Conservation (phyloP, 2,888 invertebrate genomes). For the Papilio protenor region DNA sequence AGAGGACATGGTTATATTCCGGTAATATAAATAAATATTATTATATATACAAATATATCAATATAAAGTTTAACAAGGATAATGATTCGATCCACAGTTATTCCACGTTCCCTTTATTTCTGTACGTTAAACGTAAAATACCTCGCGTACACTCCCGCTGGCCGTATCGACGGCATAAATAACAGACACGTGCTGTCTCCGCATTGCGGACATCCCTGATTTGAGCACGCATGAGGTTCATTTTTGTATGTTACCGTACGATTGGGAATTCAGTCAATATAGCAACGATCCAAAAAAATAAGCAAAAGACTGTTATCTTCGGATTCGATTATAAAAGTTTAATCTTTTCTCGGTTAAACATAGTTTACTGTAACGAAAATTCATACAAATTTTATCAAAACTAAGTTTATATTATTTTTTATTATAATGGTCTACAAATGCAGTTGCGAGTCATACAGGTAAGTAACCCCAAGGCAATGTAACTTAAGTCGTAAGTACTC, state of each 20-base stretch:
- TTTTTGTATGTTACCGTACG: background rate
- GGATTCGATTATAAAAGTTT: background rate
- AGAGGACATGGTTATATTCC: too few species aligned
- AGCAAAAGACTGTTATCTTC: background rate
- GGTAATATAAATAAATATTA: background rate
- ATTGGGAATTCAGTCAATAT: background rate
- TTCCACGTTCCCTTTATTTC: slow-evolving; percentile 40
- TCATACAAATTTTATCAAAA: background rate
- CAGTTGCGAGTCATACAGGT: slow-evolving; percentile 9
- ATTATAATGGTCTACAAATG: background rate
- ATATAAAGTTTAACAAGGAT: slow-evolving; percentile 33
- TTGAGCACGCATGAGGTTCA: slow-evolving; percentile 37
- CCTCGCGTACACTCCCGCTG: slow-evolving; percentile 29
- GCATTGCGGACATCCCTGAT: slow-evolving; percentile 44
- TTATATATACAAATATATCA: background rate
- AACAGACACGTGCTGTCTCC: slow-evolving; percentile 40
- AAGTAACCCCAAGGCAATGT: background rate
- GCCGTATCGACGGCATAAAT: slow-evolving; percentile 43
- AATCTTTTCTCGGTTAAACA: too few species aligned
- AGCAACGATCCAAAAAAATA: background rate
- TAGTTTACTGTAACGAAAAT: background rate
- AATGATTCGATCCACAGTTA: slow-evolving; percentile 38
- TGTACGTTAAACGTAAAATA: slow-evolving; percentile 39
- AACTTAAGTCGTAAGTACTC: slow-evolving; percentile 36
- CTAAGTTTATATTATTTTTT: slow-evolving; percentile 1